Evolutionary conservation across 2,797 vertebrate species (phyloP).

Genomic region (Pantherophis vulpinus): DNA sequence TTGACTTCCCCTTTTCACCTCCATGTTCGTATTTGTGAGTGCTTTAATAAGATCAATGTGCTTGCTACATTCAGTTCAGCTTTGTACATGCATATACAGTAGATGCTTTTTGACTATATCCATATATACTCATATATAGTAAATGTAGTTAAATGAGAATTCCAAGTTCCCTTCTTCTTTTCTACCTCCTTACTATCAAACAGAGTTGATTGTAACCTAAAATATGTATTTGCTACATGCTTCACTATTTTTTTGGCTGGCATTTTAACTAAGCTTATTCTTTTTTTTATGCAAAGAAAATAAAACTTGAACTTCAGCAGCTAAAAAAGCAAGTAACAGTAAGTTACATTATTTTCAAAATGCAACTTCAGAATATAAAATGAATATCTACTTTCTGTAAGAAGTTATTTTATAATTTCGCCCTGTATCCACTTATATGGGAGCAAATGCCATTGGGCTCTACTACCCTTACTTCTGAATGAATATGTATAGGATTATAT

Average conservation of each 20-base stretch:
- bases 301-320: slow-evolving; percentile 86
- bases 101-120: not conserved
- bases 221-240: not conserved
- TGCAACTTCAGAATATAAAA: slow-evolving; percentile 7
- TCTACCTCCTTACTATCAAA: not conserved
- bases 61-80: not conserved
- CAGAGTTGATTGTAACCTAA: not conserved
- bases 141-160: not conserved
- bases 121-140: not conserved
- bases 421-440: not conserved
- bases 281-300: slow-evolving; percentile 76
- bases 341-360: slow-evolving; percentile 59
- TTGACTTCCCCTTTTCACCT: not conserved
- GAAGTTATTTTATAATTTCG: not conserved
- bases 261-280: slow-evolving; percentile 32
- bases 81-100: not conserved
- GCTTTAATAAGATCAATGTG: not conserved
- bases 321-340: slow-evolving; percentile 86
- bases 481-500: not conserved
- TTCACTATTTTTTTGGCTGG: not conserved
- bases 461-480: not conserved
- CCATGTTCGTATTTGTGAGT: not conserved
- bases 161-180: not conserved
- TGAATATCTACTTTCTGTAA: not conserved
- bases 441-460: not conserved